Conservation (phyloP, 1,140 invertebrate species). For the Scaptomyza graminum region DNA sequence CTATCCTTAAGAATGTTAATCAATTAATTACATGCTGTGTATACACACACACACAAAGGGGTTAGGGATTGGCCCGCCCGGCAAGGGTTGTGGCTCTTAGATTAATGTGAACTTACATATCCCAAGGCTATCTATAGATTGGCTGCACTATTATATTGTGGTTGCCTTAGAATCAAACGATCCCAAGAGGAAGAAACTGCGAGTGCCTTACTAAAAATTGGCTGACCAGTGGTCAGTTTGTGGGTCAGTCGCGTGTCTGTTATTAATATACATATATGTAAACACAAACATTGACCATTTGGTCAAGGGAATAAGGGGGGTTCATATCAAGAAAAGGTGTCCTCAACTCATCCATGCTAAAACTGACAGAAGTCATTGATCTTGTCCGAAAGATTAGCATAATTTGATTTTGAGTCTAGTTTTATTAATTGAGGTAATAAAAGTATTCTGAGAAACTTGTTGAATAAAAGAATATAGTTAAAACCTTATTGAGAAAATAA, state of each 20-base stretch:
- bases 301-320: conserved; percentile 31
- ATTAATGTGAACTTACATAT: conserved; percentile 70
- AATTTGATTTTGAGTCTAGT: neutral
- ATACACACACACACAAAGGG: conserved; percentile 23
- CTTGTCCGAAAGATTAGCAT: conserved; percentile 1
- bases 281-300: conserved; percentile 71
- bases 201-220: neutral
- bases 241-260: conserved; percentile 67
- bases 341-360: neutral
- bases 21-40: conserved; percentile 80
- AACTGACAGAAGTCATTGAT: conserved; percentile 36
- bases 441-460: no score
- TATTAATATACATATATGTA: conserved; percentile 58
- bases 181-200: neutral
- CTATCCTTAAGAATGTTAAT: conserved; percentile 80
- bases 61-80: conserved; percentile 56
- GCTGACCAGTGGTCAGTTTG: conserved; percentile 67
- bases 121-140: conserved; percentile 72
- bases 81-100: conserved; percentile 54
- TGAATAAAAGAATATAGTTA: no score
- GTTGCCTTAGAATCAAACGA: conserved; percentile 28
- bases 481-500: no score
- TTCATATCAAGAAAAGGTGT: conserved; percentile 8
- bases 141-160: conserved; percentile 46
- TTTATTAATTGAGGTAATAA: no score